Evolutionary conservation across 2,113 vertebrate species (phyloP), one percentile per base, ranked within the genome.

Genomic region (Microtus ochrogaster): DNA sequence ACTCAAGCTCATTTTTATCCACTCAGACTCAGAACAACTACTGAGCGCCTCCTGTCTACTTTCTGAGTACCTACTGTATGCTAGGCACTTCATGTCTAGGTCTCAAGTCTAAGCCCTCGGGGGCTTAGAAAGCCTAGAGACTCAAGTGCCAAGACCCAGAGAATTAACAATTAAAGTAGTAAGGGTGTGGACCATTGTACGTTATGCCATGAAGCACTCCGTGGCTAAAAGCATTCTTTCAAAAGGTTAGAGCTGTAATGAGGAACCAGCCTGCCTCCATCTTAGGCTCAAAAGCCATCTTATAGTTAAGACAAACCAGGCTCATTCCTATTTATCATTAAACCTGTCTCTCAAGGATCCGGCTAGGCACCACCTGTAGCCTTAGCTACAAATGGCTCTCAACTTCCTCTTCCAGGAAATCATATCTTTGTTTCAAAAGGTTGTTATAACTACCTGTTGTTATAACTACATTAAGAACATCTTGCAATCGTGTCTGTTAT

Each of bases 181-280:
- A 77, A 26, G 9, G 44, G 44, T 7, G 39, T 44, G 39, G 3
- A 14, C 52, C 28, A 33, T 16, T 47, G 55, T 70, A 30, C 3
- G 5, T 73, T 73, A 10, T 6, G 1, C 26, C 26, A 58, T 1
- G 33, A 3, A 21, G 30, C 5, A n/a, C 0, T 9, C 4, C 3
- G 1, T 52, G 41, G 8, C 12, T 55, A 22, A 63, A 82, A 66
- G 41, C 11, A 21, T 22, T 12, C 13, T 28, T 41, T 63, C 17
- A 41, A 63, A 84, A 44, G 81, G 58, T 39, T 5, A 63, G 24
- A 63, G 58, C 22, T 28, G 24, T 63, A 63, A 39, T 7, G 22
- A 61, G 79, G 22, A 61, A 28, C n/a, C n/a, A 61, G 55, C n/a
- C 55, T 63, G 22, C 13, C 24, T 63, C 55, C 24, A 41, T 19